Percentiles rank a stretch among this genome's conserved stretches.
These are phyloP conservation scores for Eumeta japonica DNA, from an alignment of 1,140 invertebrate genomes.

Conservation along the genomic window DNA sequence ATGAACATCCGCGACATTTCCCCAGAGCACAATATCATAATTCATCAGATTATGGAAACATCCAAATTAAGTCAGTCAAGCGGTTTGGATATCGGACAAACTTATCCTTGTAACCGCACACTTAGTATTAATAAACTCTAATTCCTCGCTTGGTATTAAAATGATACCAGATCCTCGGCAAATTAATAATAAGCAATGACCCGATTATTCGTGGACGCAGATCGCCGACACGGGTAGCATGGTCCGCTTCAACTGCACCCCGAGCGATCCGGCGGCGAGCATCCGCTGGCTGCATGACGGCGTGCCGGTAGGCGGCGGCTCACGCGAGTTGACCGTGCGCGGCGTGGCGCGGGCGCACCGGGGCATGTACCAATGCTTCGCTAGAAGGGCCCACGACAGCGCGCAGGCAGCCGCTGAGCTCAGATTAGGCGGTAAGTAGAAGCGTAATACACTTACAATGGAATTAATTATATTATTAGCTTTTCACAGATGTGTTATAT, in stretches of 20 bases:
- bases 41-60: too few relatives aligned
- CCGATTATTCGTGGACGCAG: slow-evolving; percentile 13
- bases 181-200: background rate
- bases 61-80: too few relatives aligned
- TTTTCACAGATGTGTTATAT: background rate
- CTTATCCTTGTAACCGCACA: too few relatives aligned
- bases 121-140: too few relatives aligned
- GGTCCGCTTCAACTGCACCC: slow-evolving; percentile 59
- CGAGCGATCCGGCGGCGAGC: slow-evolving; percentile 66
- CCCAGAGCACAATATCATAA: too few relatives aligned
- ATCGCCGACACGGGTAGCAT: slow-evolving; percentile 37
- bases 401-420: slow-evolving; percentile 71
- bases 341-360: slow-evolving; percentile 68
- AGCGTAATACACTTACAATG: background rate
- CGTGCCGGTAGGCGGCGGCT: slow-evolving; percentile 58
- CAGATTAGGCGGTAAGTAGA: slow-evolving; percentile 68
- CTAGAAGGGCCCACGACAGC: slow-evolving; percentile 64
- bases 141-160: too few relatives aligned
- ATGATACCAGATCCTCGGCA: background rate
- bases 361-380: slow-evolving; percentile 81
- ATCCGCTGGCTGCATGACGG: slow-evolving; percentile 74
- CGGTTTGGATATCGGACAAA: too few relatives aligned
- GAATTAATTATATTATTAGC: background rate
- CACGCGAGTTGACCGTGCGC: slow-evolving; percentile 61
- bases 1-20: too few relatives aligned